Evolutionary conservation across 2,113 vertebrate species (phyloP).

Genomic region (Scomber scombrus): DNA sequence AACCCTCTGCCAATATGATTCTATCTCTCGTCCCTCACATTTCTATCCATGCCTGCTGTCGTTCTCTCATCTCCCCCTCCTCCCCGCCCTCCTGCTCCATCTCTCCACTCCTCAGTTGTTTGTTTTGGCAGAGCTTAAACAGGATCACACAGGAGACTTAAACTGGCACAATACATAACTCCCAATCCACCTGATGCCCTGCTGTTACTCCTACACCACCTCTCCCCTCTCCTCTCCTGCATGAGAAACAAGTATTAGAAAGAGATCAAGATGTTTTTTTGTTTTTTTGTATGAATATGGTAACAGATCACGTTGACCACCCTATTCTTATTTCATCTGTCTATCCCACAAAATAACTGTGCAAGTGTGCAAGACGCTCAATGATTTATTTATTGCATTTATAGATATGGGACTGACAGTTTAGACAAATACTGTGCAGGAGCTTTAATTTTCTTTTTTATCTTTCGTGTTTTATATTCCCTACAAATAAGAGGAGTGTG

Average conservation of each 20-base stretch:
- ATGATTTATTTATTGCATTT: not conserved
- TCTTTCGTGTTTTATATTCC: not conserved
- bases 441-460: not conserved
- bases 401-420: not conserved
- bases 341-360: too few relatives aligned
- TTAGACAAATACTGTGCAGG: not conserved
- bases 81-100: conserved; percentile 8
- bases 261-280: conserved; percentile 19
- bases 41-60: conserved; percentile 65
- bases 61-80: conserved; percentile 48
- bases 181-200: conserved; percentile 61
- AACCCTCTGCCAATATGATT: conserved; percentile 64
- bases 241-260: conserved; percentile 18
- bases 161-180: conserved; percentile 53
- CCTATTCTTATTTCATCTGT: too few relatives aligned
- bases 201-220: conserved; percentile 36
- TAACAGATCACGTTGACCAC: too few relatives aligned
- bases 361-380: not conserved
- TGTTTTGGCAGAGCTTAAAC: conserved; percentile 71
- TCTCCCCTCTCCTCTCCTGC: not conserved
- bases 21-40: conserved; percentile 58
- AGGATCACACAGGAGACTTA: conserved; percentile 56
- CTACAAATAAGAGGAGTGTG: too few relatives aligned
- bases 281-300: not conserved
- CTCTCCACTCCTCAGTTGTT: conserved; percentile 55